Evolutionary conservation across 2,797 vertebrate genomes (phyloP), one percentile per base, ranked within the genome.

Genomic region (Hybognathus amarus): DNA sequence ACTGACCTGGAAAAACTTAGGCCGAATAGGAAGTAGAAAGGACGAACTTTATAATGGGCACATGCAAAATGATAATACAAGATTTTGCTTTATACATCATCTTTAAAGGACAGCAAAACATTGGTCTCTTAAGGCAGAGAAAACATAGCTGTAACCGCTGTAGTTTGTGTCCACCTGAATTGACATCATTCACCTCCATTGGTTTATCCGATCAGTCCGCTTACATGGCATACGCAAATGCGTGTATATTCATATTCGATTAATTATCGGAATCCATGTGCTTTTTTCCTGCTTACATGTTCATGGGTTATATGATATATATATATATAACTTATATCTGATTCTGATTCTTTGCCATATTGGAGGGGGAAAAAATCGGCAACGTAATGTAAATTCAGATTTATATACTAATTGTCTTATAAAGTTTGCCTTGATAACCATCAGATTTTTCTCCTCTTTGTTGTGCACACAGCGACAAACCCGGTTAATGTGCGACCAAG

Each of bases 401-500:
- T 71, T 15, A 47, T 10, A 18, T 61, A 22, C 17, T 20, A 12
- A 61, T 78, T 27, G 12, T 27, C 45, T 17, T 17, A 6, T 50
- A 2, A 33, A 42, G 66, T 13, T 38, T 64, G 20, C 4, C 12
- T 67, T 47, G 27, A 30, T 47, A 11, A 20, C n/a, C 24, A 30
- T 56, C 33, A 70, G 4, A 17, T 30, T 6, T 70, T 59, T 30
- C 36, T 56, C 50, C 30, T 45, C 33, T 80, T 20, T 86, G 52
- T 89, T 63, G 71, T 61, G 9, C 6, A 18, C 1, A 4, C n/a
- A 98, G 97, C 87, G 91, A 96, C 88, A 91, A 95, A 84, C 91
- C 93, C 2, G 92, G 87, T 18, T 98, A 98, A n/a, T 27, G 92
- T 95, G 6, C 95, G 93, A 0, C 97, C 97, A 76, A 88, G 92